phyloP scores from a whole-genome alignment of 2,113 vertebrate genomes.

The Apaloderma vittatum region DNA sequence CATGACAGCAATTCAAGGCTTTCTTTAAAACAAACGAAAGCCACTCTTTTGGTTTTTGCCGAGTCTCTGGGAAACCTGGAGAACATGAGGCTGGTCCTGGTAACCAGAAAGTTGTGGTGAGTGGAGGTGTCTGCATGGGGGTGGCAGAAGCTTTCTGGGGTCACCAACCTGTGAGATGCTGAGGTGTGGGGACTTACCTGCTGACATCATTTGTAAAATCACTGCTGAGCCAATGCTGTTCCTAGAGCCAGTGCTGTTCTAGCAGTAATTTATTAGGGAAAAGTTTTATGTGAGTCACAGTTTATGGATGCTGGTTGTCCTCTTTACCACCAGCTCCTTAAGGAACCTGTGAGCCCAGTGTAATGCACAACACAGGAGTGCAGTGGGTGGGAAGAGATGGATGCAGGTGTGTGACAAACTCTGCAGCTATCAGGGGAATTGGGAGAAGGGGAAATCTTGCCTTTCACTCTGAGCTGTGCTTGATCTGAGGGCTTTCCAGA shows the following conservation, averaged over 20 bases:
- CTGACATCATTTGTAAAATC: not conserved
- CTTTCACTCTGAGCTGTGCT: not conserved
- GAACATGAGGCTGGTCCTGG: not conserved
- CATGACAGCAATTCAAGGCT: not conserved
- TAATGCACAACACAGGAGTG: accelerated
- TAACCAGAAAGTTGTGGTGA: not conserved
- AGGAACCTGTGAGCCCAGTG: not conserved
- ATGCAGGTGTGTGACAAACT: not conserved
- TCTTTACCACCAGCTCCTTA: not conserved
- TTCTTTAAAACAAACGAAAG: not conserved
- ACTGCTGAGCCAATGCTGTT: not conserved
- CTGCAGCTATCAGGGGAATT: not conserved
- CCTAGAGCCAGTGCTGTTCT: not conserved
- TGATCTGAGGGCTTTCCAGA: not conserved
- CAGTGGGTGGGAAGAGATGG: not conserved
- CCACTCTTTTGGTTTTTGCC: not conserved
- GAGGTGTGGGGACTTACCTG: not conserved
- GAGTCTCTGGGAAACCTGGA: not conserved
- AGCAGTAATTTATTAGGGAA: not conserved
- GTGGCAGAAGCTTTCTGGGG: not conserved
- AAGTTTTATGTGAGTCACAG: not conserved
- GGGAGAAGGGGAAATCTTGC: not conserved
- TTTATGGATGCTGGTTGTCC: not conserved
- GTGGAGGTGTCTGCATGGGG: not conserved
- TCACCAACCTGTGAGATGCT: not conserved